Evolutionary conservation across 1,140 invertebrate species (phyloP), one percentile per base, ranked within the genome.

Genomic region (Cataglyphis hispanica): DNA sequence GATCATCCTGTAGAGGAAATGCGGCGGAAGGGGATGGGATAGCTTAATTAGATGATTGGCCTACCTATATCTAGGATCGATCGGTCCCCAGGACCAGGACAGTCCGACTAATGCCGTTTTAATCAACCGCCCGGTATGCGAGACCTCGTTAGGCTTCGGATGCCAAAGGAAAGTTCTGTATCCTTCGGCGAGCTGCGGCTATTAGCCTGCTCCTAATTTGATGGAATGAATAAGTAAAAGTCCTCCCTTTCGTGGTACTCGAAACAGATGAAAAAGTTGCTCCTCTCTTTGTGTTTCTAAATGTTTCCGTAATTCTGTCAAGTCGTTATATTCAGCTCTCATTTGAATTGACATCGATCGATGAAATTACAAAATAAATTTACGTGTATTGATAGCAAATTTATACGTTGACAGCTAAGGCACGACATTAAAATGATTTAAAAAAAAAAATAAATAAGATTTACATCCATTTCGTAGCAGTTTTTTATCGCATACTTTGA

Each of bases 1-100:
- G 91, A 94, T 94, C 91, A 89, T 60, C 85, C 87, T 19, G 60
- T 69, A 22, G 86, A 91, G 89, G 84, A 91, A 91, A 89, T 77
- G 81, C 61, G 88, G 88, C 89, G 83, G 89, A 84, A 77, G 90
- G 70, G 84, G 80, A 87, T 83, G 70, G 63, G 40, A n/a, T 11
- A 78, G 85, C 86, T 87, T 93, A 92, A 93, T 94, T 93, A 93
- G 91, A 90, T 93, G 92, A 94, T 94, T 90, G 91, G 91, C 86
- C 87, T 87, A 77, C 87, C 86, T 89, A 78, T 87, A 78, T 72
- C 75, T 75, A 31, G 60, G 77, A 89, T 90, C 89, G 89, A 90
- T 86, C 86, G 53, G n/a, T 67, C 40, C 70, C 16, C 87, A 53
- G 77, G 89, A 76, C 16, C 87, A 53, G 77, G 89, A 76, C 87